A percentile compares a stretch with the other conserved stretches of the same genome.
phyloP scores from a whole-genome alignment of 2,888 invertebrate species.

The Polyommatus iphigenia region DNA sequence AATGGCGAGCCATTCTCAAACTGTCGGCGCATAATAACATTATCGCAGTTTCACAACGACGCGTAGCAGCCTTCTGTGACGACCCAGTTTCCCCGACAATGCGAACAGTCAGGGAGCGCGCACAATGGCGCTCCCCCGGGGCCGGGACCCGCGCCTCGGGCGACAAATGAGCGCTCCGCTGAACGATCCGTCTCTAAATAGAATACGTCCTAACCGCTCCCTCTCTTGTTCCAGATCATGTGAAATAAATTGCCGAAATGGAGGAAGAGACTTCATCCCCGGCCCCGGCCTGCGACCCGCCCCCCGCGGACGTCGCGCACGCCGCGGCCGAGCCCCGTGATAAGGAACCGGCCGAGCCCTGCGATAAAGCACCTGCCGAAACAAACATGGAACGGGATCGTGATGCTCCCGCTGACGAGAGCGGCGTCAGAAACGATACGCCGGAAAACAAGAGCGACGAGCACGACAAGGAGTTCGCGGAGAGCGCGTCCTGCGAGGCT shows the following conservation, averaged over 20 bases:
- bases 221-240: constrained; percentile 74
- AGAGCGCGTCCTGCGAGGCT: constrained; percentile 54
- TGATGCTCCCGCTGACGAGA: constrained; percentile 53
- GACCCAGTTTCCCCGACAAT: constrained; percentile 35
- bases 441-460: constrained; percentile 49
- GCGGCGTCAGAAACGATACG: constrained; percentile 52
- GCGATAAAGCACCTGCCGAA: constrained; percentile 43
- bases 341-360: constrained; percentile 35
- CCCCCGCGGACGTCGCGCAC: constrained; percentile 49
- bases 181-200: constrained; percentile 31
- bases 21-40: constrained; percentile 32
- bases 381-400: constrained; percentile 47
- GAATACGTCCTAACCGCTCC: constrained; percentile 40
- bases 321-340: constrained; percentile 42
- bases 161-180: constrained; percentile 54
- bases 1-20: constrained; percentile 22
- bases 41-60: constrained; percentile 30
- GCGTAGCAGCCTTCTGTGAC: constrained; percentile 17
- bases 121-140: constrained; percentile 64
- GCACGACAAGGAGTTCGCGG: constrained; percentile 14
- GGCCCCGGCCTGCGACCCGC: constrained; percentile 47
- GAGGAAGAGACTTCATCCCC: constrained; percentile 59
- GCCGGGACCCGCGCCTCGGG: constrained; percentile 51
- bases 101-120: constrained; percentile 46
- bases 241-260: constrained; percentile 62